A percentile compares a stretch with the other conserved stretches of the same genome.
phyloP scores from a whole-genome alignment of 2,888 invertebrate species.

The Agriopis marginaria region DNA sequence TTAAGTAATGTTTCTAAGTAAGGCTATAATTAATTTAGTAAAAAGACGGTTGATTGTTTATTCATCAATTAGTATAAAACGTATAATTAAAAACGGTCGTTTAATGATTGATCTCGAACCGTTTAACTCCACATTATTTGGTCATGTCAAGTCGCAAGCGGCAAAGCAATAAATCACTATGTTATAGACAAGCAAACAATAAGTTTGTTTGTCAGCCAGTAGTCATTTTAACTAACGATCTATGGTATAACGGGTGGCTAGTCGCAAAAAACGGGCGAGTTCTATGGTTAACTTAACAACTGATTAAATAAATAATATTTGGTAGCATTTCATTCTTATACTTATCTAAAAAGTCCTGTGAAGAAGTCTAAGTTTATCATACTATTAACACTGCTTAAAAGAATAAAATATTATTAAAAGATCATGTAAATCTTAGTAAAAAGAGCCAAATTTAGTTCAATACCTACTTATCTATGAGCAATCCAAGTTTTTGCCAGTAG shows the following conservation, averaged over 20 bases:
- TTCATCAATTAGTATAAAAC: slow-evolving; percentile 4
- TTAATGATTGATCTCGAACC: slow-evolving; percentile 47
- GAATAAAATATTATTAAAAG: no score
- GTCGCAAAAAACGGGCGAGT: slow-evolving; percentile 65
- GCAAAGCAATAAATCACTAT: slow-evolving; percentile 69
- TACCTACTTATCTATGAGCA: background rate
- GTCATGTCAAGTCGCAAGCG: slow-evolving; percentile 33
- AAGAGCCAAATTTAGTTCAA: background rate
- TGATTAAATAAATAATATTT: slow-evolving; percentile 7
- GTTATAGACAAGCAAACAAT: slow-evolving; percentile 72
- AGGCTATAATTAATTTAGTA: no score
- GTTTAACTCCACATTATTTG: slow-evolving; percentile 45
- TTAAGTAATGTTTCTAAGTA: no score
- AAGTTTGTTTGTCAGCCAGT: slow-evolving; percentile 72
- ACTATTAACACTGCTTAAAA: no score
- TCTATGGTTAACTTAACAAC: slow-evolving; percentile 18
- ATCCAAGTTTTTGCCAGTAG: no score
- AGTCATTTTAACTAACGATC: slow-evolving; percentile 69
- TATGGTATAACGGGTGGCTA: slow-evolving; percentile 53
- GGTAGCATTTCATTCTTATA: no score
- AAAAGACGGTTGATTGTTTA: slow-evolving; percentile 1
- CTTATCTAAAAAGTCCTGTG: no score
- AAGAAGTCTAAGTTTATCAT: no score
- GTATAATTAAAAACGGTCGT: slow-evolving; percentile 6
- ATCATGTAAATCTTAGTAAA: no score